These are phyloP conservation scores for Lipophrys pholis DNA, from an alignment of 2,113 vertebrate species.

Conservation along the genomic window DNA sequence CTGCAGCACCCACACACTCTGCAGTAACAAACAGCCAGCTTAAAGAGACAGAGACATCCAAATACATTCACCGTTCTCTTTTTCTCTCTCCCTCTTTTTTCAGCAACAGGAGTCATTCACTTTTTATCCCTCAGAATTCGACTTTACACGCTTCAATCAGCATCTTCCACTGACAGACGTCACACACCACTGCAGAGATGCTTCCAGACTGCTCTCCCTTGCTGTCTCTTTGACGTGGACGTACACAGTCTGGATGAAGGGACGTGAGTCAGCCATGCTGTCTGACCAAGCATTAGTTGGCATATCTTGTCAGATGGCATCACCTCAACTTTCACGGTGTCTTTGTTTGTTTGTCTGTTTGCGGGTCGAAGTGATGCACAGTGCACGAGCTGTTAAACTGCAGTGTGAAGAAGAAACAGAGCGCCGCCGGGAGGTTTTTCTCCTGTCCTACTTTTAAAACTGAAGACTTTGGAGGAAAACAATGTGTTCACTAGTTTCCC, in stretches of 20 bases:
- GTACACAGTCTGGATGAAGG: constrained; percentile 21
- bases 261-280: constrained; percentile 55
- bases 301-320: constrained; percentile 44
- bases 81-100: constrained; percentile 30
- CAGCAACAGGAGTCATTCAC: constrained; percentile 23
- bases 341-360: constrained; percentile 9
- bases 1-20: constrained; percentile 80
- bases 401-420: constrained; percentile 23
- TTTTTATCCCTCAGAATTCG: neutral
- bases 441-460: constrained; percentile 64
- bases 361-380: constrained; percentile 43
- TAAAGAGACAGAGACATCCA: constrained; percentile 80
- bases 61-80: constrained; percentile 4
- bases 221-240: constrained; percentile 37
- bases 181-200: constrained; percentile 39
- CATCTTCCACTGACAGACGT: neutral
- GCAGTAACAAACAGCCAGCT: constrained; percentile 73
- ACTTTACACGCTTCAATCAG: constrained; percentile 7
- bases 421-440: constrained; percentile 47
- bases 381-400: constrained; percentile 55
- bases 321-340: constrained; percentile 15
- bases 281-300: constrained; percentile 13
- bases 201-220: constrained; percentile 16
- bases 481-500: constrained; percentile 42
- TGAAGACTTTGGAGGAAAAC: constrained; percentile 45